Percentiles rank a stretch among this genome's conserved stretches.
phyloP scores from a whole-genome alignment of 2,797 vertebrate genomes.

The Heterohyrax brucei region DNA sequence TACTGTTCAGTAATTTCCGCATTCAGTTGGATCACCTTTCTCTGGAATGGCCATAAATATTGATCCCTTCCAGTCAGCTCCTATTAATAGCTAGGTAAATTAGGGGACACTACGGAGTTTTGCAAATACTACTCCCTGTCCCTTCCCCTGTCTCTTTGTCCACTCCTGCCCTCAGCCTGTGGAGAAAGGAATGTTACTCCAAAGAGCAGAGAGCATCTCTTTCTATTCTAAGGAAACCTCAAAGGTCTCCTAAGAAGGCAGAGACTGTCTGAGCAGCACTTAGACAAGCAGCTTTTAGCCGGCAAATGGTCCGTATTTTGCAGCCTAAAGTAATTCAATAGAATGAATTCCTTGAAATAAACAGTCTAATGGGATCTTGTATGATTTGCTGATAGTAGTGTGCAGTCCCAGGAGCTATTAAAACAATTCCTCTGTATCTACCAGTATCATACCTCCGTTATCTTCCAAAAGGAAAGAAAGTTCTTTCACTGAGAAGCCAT shows the following conservation, averaged over 20 bases:
- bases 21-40: no score
- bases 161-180: neutral
- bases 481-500: conserved; percentile 58
- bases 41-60: no score
- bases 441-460: conserved; percentile 29
- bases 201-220: neutral
- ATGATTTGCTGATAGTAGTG: conserved; percentile 74
- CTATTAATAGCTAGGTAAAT: neutral
- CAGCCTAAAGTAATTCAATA: conserved; percentile 35
- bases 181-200: neutral
- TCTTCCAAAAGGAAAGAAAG: conserved; percentile 65
- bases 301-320: neutral
- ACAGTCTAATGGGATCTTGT: conserved; percentile 62
- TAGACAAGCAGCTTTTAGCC: neutral
- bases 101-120: neutral
- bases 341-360: conserved; percentile 65
- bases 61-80: neutral
- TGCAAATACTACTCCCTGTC: neutral
- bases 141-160: neutral
- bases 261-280: neutral
- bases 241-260: neutral
- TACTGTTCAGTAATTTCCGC: no score
- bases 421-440: conserved; percentile 41
- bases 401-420: conserved; percentile 26
- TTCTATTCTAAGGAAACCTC: neutral